phyloP scores from a whole-genome alignment of 2,797 vertebrate species.

The Cottoperca gobio region DNA sequence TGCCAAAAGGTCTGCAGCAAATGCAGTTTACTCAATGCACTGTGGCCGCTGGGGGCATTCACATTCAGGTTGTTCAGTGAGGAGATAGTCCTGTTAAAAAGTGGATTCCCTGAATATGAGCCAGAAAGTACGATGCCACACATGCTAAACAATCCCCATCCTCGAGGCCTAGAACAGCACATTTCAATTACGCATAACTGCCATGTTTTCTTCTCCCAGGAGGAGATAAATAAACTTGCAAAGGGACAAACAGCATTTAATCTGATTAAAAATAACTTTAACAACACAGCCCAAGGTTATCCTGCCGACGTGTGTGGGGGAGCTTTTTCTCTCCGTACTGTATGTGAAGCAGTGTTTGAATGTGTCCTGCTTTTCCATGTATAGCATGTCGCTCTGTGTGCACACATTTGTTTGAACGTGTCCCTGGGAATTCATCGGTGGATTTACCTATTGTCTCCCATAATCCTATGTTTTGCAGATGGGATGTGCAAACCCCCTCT shows the following conservation, averaged over 20 bases:
- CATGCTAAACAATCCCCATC: conserved; percentile 63
- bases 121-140: conserved; percentile 66
- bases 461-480: conserved; percentile 83
- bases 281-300: conserved; percentile 50
- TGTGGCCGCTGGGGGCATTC: conserved; percentile 25
- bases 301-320: neutral
- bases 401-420: conserved; percentile 48
- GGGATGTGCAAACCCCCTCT: conserved; percentile 66
- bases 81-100: conserved; percentile 56
- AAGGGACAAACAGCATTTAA: conserved; percentile 62
- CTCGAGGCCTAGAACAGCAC: conserved; percentile 46
- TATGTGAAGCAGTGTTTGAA: conserved; percentile 17
- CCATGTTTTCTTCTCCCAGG: conserved; percentile 38
- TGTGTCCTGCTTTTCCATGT: conserved; percentile 37
- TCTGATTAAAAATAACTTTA: conserved; percentile 46
- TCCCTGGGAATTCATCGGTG: conserved; percentile 60
- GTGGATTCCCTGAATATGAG: conserved; percentile 55
- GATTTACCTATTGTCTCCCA: conserved; percentile 78
- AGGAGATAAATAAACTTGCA: conserved; percentile 58
- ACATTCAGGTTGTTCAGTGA: conserved; percentile 41
- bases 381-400: conserved; percentile 25
- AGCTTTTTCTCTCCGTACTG: neutral
- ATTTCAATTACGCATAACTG: conserved; percentile 71
- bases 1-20: conserved; percentile 55
- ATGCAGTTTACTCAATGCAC: conserved; percentile 46